Evolutionary conservation across 2,113 vertebrate genomes (phyloP).

Genomic region (Mus musculus): GRCm39 chr2:116663001-116663500

Average conservation of each 20-base stretch:
- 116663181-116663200: too few species aligned
- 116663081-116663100: not conserved
- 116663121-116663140: not conserved
- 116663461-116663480: not conserved
- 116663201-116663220: too few species aligned
- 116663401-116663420: not conserved
- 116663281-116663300: not conserved
- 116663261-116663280: not conserved
- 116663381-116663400: not conserved
- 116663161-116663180: not conserved
- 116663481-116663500: not conserved
- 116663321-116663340: not conserved
- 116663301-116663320: not conserved
- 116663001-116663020: not conserved
- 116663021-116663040: not conserved
- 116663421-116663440: not conserved
- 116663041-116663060: not conserved
- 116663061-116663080: not conserved
- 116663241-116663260: not conserved
- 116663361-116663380: not conserved
- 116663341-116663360: not conserved
- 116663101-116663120: not conserved
- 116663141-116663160: not conserved
- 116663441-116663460: not conserved
- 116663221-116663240: not conserved